phyloP scores from a whole-genome alignment of 2,113 vertebrate species.

The Leucoraja erinaceus region DNA sequence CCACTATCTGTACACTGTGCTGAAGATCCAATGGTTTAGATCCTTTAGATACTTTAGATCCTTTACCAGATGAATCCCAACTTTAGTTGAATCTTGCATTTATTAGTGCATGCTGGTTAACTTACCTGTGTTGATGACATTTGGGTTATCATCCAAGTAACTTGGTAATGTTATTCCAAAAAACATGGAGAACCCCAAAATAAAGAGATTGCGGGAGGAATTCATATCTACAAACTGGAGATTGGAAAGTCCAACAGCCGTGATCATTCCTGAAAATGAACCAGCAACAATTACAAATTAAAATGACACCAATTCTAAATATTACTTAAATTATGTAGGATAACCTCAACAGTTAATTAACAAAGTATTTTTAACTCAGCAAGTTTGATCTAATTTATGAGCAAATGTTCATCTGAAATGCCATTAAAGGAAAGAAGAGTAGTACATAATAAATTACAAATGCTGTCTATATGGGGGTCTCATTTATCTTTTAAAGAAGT shows the following conservation, averaged over 20 bases:
- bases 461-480: background rate
- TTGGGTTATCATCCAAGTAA: conserved; percentile 75
- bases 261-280: conserved; percentile 79
- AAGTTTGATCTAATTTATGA: background rate
- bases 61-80: background rate
- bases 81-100: background rate
- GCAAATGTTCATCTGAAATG: background rate
- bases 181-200: conserved; percentile 91
- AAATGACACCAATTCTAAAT: background rate
- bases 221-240: conserved; percentile 94
- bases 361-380: background rate
- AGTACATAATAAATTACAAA: background rate
- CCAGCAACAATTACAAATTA: background rate
- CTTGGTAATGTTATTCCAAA: conserved; percentile 81
- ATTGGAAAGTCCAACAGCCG: conserved; percentile 89
- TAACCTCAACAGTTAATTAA: background rate
- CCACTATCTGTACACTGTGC: too few relatives aligned
- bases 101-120: background rate
- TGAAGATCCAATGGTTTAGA: too few relatives aligned
- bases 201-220: conserved; percentile 90
- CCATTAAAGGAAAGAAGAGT: background rate
- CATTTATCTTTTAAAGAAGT: background rate
- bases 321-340: background rate
- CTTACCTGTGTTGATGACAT: conserved; percentile 78
- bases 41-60: background rate